Percentiles rank a stretch among this genome's conserved stretches.
These are phyloP conservation scores for Melanerpes aurifrons DNA, from an alignment of 2,113 vertebrate genomes.

Conservation along the genomic window DNA sequence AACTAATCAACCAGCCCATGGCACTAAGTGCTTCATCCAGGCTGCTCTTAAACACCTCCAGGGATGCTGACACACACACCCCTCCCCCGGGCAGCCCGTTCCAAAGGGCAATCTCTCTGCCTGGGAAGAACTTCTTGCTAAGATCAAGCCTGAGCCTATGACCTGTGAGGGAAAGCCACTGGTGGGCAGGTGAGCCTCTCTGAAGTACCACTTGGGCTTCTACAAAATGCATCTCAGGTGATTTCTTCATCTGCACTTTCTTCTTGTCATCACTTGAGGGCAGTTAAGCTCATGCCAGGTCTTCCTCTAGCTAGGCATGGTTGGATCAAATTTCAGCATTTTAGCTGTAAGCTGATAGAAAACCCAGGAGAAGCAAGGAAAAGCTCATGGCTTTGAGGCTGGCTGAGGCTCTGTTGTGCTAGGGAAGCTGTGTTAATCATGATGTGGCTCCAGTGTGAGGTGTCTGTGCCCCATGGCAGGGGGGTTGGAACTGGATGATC, in stretches of 20 bases:
- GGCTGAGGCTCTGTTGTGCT: neutral
- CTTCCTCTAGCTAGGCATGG: neutral
- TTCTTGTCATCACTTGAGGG: constrained; percentile 9
- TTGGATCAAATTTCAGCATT: neutral
- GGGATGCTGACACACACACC: no score
- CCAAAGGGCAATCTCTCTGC: no score
- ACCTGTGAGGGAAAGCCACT: neutral
- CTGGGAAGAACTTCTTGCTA: no score
- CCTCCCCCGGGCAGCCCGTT: no score
- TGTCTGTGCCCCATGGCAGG: no score
- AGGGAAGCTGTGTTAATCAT: neutral
- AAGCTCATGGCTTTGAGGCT: neutral
- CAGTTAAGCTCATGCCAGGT: neutral
- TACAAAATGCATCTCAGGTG: neutral
- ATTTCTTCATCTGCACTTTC: neutral
- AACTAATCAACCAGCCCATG: no score
- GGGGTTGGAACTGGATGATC: no score
- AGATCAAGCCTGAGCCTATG: neutral
- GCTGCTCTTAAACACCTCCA: no score
- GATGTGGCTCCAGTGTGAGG: no score
- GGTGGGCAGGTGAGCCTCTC: neutral
- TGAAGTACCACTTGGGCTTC: neutral
- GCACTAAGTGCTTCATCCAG: no score
- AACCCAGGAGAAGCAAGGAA: neutral
- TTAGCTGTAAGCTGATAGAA: neutral